These are phyloP conservation scores for Pangasius larnaudii DNA, from an alignment of 2,797 vertebrate species.

Conservation along the genomic window DNA sequence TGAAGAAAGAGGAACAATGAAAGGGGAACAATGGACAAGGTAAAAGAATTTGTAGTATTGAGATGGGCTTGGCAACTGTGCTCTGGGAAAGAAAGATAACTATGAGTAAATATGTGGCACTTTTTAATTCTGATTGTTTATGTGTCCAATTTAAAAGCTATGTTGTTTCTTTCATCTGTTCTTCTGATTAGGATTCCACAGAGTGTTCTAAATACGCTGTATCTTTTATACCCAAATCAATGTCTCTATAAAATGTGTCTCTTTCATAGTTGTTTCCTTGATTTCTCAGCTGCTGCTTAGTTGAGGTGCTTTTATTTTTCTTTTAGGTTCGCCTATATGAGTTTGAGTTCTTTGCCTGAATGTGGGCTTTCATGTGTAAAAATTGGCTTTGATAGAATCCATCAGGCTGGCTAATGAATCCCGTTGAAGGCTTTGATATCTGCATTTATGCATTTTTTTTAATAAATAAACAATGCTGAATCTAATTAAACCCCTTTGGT, in stretches of 20 bases:
- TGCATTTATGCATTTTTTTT: slow-evolving; percentile 1
- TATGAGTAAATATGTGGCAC: background rate
- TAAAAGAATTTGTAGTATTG: background rate
- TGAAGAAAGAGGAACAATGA: background rate
- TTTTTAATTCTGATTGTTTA: background rate
- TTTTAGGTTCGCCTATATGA: background rate
- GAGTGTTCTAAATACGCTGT: background rate
- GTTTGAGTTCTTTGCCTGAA: slow-evolving; percentile 1
- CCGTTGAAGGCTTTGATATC: slow-evolving; percentile 16
- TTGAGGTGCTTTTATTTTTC: background rate
- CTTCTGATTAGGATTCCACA: background rate
- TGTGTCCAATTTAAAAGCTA: background rate
- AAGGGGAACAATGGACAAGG: background rate
- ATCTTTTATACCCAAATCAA: background rate
- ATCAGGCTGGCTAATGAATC: background rate
- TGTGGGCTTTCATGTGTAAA: slow-evolving; percentile 23
- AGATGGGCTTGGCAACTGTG: background rate
- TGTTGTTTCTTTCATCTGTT: background rate
- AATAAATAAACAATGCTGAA: slow-evolving; percentile 16
- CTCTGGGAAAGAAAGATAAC: background rate
- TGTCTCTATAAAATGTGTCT: background rate
- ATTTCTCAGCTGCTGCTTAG: background rate
- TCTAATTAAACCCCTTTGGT: slow-evolving; percentile 26
- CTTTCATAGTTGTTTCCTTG: background rate
- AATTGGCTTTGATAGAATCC: slow-evolving; percentile 17